A percentile compares a stretch with the other conserved stretches of the same genome.
Evolutionary conservation across 1,140 invertebrate species (phyloP).

Genomic region (Ceratitis capitata): DNA sequence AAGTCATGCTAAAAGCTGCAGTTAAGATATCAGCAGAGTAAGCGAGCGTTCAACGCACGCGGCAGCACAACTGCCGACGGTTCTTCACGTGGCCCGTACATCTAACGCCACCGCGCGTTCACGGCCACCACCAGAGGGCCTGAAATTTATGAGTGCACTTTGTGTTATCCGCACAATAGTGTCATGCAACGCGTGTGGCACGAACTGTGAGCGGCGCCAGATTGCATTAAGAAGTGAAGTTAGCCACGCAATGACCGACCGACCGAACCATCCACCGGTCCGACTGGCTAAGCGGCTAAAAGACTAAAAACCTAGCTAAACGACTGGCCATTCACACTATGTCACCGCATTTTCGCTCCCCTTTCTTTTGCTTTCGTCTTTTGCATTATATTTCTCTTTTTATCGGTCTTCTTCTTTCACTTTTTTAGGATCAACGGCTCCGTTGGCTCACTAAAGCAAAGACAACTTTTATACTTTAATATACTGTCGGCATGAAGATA

Average conservation of each 20-base stretch:
- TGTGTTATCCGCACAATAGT: constrained; percentile 38
- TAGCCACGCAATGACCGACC: constrained; percentile 17
- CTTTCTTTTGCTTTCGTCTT: neutral
- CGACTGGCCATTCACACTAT: constrained; percentile 27
- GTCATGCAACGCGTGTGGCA: constrained; percentile 4
- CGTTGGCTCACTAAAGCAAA: neutral
- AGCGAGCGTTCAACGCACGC: constrained; percentile 7
- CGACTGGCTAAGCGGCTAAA: too few species aligned
- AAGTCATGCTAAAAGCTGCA: neutral
- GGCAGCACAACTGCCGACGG: too few species aligned
- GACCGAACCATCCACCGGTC: too few species aligned
- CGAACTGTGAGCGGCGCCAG: constrained; percentile 1
- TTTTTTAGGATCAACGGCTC: neutral
- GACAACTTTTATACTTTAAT: neutral
- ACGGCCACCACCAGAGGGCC: neutral
- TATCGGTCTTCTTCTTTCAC: too few species aligned
- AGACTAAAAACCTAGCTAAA: too few species aligned
- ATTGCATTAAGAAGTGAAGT: constrained; percentile 26
- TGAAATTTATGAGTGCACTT: constrained; percentile 43
- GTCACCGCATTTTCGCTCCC: neutral
- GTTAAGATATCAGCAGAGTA: constrained; percentile 33
- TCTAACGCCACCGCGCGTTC: neutral
- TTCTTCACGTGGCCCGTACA: too few species aligned
- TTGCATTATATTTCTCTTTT: neutral
- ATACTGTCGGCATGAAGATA: neutral